Percentiles rank a stretch among this genome's conserved stretches.
Evolutionary conservation across 2,888 invertebrate species (phyloP).

Genomic region (Ochropleura plecta): DNA sequence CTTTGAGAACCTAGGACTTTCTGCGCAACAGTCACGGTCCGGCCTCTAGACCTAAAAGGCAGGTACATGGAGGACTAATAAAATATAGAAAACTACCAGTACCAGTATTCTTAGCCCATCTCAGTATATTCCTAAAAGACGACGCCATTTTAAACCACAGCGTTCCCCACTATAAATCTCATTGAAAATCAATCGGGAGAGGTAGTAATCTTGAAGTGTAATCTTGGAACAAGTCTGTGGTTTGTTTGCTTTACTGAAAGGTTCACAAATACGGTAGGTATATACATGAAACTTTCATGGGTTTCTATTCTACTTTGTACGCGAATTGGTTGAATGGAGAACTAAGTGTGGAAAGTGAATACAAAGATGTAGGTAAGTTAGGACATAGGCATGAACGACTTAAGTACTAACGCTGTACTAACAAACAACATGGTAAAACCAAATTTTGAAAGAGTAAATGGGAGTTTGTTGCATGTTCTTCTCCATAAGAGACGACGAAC

Average conservation of each 20-base stretch:
- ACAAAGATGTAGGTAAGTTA: not conserved
- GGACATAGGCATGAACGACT: not conserved
- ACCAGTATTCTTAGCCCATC: not conserved
- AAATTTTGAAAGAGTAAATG: too few species aligned
- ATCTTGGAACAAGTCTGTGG: slow-evolving; percentile 68
- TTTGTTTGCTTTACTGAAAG: slow-evolving; percentile 80
- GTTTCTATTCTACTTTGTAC: slow-evolving; percentile 45
- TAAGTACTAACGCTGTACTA: too few species aligned
- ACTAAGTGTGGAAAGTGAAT: not conserved
- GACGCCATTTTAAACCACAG: slow-evolving; percentile 35
- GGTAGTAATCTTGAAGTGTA: slow-evolving; percentile 45
- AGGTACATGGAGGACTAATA: too few species aligned
- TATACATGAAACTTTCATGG: slow-evolving; percentile 77
- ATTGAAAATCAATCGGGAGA: slow-evolving; percentile 71
- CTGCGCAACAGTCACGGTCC: too few species aligned
- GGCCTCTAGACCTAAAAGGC: too few species aligned
- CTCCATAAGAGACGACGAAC: too few species aligned
- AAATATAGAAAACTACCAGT: not conserved
- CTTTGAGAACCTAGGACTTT: too few species aligned
- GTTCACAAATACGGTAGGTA: slow-evolving; percentile 67
- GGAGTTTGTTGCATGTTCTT: too few species aligned
- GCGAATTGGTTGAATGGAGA: slow-evolving; percentile 13
- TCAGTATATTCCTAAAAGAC: slow-evolving; percentile 11
- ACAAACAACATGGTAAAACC: too few species aligned
- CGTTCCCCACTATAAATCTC: slow-evolving; percentile 50